A percentile compares a stretch with the other conserved stretches of the same genome.
phyloP scores from a whole-genome alignment of 2,888 invertebrate species.

The Serripes groenlandicus region DNA sequence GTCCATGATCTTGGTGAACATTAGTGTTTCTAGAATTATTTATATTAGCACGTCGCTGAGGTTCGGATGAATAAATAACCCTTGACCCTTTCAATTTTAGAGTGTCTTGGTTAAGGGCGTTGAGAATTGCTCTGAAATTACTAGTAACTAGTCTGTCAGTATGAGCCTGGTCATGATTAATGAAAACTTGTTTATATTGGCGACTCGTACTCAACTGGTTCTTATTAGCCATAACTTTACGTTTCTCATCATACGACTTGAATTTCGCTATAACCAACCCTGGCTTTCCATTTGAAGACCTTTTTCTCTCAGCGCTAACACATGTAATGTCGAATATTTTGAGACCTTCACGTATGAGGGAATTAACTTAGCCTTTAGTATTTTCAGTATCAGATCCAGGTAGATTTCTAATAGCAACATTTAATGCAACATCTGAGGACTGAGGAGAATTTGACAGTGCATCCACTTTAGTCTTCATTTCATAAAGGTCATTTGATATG shows the following conservation, averaged over 20 bases:
- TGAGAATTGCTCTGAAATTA: slow-evolving; percentile 17
- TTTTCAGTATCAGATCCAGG: slow-evolving; percentile 13
- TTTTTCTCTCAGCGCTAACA: slow-evolving; percentile 16
- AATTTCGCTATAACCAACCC: slow-evolving; percentile 20
- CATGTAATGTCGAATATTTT: neutral
- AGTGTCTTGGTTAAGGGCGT: neutral
- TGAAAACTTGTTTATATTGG: slow-evolving; percentile 16
- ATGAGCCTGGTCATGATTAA: slow-evolving; percentile 23
- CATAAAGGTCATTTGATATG: neutral
- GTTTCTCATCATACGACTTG: slow-evolving; percentile 16
- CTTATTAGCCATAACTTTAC: slow-evolving; percentile 26
- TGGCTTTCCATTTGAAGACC: neutral
- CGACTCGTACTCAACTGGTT: neutral
- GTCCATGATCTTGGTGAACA: no score
- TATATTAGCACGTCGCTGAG: no score
- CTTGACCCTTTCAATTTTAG: slow-evolving; percentile 10
- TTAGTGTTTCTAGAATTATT: no score
- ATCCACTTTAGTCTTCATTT: neutral
- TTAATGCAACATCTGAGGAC: neutral
- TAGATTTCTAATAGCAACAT: slow-evolving; percentile 14
- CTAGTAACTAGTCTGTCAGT: slow-evolving; percentile 7
- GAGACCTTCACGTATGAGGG: slow-evolving; percentile 9
- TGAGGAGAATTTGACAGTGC: neutral
- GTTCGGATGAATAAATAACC: no score
- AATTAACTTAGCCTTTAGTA: slow-evolving; percentile 2